Base-by-base conservation (phyloP, 2,888 invertebrate species). In the Drosophila kanekoi region DNA sequence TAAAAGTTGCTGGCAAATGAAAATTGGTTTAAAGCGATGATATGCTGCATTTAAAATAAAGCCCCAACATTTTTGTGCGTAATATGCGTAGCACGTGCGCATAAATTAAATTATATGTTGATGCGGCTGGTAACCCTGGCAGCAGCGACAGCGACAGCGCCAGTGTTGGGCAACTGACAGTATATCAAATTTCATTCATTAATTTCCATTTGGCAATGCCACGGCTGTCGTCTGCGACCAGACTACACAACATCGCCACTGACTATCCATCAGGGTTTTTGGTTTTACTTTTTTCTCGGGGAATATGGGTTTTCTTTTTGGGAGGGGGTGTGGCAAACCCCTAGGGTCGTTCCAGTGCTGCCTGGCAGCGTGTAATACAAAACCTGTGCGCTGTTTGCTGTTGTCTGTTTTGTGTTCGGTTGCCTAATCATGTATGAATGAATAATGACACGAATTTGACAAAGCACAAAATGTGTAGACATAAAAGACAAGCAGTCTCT, bases 381-480 rank as follows among this genome's bases (percentile, higher is more conserved):
- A 79, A 86, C 85, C 85, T 87, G 85, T 66, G 51, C 76, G 70
- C 56, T 72, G 67, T 56, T 80, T 75, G 49, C 59, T 62, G 69
- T 60, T 60, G 14, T 64, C 44, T 61, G 54, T 62, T 60, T 45
- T 70, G 54, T 65, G 48, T 67, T 76, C 45, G 57, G 63, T 61
- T 63, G 82, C 81, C 85, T 81, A 89, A 88, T 89, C 89, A 89
- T 87, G 88, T 83, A 88, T 89, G 81, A 89, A 89, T 89, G 88
- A 89, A 85, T 89, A 89, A 89, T 89, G 89, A 88, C 85, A 78
- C 81, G 83, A 83, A 79, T 88, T 89, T 89, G 88, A 87, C 81
- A 87, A 79, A 76, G 86, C 81, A 79, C 81, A 83, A 79, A 81
- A 72, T 62, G 81, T 74, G 51, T 20, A 64, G 63, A 64, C 72